phyloP scores from a whole-genome alignment of 2,888 invertebrate genomes.

The Tupiocoris notatus region DNA sequence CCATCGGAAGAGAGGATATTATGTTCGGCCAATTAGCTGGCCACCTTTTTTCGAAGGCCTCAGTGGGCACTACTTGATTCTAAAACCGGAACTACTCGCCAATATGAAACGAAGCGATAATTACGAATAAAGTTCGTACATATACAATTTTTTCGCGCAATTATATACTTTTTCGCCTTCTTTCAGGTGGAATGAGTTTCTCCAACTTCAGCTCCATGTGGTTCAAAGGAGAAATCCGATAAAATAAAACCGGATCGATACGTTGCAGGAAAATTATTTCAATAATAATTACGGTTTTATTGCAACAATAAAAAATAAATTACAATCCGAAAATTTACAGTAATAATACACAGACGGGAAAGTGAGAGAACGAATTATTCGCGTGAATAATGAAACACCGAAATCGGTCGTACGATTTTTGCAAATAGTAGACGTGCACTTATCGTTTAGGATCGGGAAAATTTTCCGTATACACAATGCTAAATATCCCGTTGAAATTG shows the following conservation, averaged over 20 bases:
- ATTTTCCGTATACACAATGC: not conserved
- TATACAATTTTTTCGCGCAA: too few species aligned
- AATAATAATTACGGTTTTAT: conserved; percentile 44
- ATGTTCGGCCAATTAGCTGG: conserved; percentile 12
- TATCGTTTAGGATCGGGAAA: not conserved
- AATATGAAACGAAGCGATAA: too few species aligned
- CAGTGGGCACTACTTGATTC: not conserved
- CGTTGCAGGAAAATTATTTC: too few species aligned
- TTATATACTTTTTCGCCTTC: too few species aligned
- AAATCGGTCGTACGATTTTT: not conserved
- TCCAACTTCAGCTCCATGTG: too few species aligned
- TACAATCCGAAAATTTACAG: conserved; percentile 38
- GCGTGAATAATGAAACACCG: conserved; percentile 10
- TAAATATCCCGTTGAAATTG: too few species aligned
- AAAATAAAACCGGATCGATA: too few species aligned
- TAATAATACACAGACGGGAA: conserved; percentile 6
- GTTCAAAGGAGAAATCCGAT: too few species aligned
- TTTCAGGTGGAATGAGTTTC: too few species aligned
- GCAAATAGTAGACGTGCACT: not conserved
- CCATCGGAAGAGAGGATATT: conserved; percentile 27
- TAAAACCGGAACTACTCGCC: not conserved
- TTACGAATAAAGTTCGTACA: too few species aligned
- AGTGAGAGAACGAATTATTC: conserved; percentile 1
- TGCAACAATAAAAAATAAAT: conserved; percentile 48
- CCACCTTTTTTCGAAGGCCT: not conserved